These are phyloP conservation scores for Lagopus muta DNA, from an alignment of 2,113 vertebrate species.

Conservation along the genomic window DNA sequence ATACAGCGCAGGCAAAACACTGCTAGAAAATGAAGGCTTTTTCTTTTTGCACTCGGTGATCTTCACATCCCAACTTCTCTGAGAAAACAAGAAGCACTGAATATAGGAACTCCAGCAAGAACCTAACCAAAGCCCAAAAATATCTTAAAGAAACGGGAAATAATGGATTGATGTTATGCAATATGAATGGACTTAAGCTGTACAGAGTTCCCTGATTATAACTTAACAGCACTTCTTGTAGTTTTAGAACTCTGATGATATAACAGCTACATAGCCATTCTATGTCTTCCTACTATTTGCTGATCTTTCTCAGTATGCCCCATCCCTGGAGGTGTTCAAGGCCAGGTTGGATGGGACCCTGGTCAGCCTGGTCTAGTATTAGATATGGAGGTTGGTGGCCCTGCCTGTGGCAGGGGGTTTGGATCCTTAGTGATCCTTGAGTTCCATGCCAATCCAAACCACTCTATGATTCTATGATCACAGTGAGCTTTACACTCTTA, in stretches of 20 bases:
- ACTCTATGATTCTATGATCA: neutral
- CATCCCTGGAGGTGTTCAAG: too few relatives aligned
- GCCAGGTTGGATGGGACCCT: too few relatives aligned
- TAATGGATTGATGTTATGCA: neutral
- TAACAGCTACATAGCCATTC: neutral
- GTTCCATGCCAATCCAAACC: too few relatives aligned
- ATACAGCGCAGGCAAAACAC: neutral
- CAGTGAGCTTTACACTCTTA: neutral
- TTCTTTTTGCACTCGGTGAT: neutral
- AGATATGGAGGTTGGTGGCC: too few relatives aligned
- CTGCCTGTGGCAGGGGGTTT: too few relatives aligned
- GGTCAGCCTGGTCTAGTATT: too few relatives aligned
- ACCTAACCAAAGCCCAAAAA: neutral
- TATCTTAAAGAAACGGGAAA: neutral
- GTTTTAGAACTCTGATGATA: neutral
- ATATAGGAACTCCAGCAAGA: neutral
- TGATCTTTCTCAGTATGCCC: neutral
- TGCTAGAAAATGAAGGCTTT: neutral
- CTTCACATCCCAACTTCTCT: neutral
- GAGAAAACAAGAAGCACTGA: neutral
- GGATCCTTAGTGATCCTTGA: too few relatives aligned
- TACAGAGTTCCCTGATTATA: neutral
- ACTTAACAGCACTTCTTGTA: neutral
- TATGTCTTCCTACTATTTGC: neutral
- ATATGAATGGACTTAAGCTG: neutral